Evolutionary conservation across 2,113 vertebrate genomes (phyloP).

Genomic region (Alouatta palliata): DNA sequence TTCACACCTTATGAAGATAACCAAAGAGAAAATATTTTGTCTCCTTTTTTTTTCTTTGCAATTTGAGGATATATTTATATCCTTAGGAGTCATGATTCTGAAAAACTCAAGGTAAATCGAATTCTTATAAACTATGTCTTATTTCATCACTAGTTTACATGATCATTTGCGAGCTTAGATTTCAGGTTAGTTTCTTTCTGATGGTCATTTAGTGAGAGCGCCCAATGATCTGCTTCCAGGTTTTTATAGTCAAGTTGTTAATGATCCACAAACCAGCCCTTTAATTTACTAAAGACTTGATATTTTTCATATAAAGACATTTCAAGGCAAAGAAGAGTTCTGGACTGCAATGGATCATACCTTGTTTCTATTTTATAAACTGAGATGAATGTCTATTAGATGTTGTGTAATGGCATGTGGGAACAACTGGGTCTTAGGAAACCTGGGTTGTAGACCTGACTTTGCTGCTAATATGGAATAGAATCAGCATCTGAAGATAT

Average conservation of each 20-base stretch:
- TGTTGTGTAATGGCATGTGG: not conserved
- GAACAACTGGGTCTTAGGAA: not conserved
- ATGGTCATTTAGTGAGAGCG: not conserved
- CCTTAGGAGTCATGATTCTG: not conserved
- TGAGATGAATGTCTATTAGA: not conserved
- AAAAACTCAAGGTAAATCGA: constrained; percentile 5
- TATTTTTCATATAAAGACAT: not conserved
- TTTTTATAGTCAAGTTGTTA: constrained; percentile 21
- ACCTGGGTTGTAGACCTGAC: not conserved
- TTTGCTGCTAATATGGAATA: not conserved
- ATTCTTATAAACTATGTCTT: not conserved
- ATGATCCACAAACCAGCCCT: not conserved
- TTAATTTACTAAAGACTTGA: not conserved
- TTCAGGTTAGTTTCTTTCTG: constrained; percentile 35
- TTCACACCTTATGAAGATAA: not conserved
- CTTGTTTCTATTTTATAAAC: constrained; percentile 1
- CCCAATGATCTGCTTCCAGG: not conserved
- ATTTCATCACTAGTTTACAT: not conserved
- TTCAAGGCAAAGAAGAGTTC: not conserved
- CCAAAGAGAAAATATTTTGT: constrained; percentile 4
- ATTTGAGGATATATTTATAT: constrained; percentile 32
- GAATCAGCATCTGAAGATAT: not conserved
- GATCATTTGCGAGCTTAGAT: constrained; percentile 6
- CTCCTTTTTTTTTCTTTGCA: not conserved
- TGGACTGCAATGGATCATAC: not conserved